Percentiles rank a stretch among this genome's conserved stretches.
These are phyloP conservation scores for Chiridota heheva DNA, from an alignment of 35 echinoderm and acorn worm species.

Conservation along the genomic window DNA sequence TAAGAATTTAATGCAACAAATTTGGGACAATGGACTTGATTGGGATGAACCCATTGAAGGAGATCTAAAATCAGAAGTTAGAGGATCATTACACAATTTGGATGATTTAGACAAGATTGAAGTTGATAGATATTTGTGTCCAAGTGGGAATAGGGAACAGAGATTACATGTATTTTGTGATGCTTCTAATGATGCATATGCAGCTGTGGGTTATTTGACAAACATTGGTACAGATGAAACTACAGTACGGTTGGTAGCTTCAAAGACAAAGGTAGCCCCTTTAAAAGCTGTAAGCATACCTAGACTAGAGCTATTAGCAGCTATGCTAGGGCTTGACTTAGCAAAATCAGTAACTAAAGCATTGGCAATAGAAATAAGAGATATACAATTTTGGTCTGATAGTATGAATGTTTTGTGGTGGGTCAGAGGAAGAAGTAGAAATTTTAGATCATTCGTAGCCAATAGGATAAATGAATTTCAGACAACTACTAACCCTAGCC, in stretches of 20 bases:
- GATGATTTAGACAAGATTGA: slow-evolving; percentile 31
- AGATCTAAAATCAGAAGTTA: slow-evolving; percentile 19
- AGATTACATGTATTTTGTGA: slow-evolving; percentile 30
- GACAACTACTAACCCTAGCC: slow-evolving; percentile 21
- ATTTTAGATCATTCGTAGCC: slow-evolving; percentile 45
- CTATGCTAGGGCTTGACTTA: slow-evolving; percentile 36
- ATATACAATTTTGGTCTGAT: slow-evolving; percentile 47
- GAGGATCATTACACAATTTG: slow-evolving; percentile 4
- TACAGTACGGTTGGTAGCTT: neutral
- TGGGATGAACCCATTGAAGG: slow-evolving; percentile 47
- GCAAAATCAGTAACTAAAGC: neutral
- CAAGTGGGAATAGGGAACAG: neutral
- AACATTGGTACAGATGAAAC: neutral
- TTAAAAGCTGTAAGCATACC: slow-evolving; percentile 43
- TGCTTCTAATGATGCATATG: slow-evolving; percentile 27
- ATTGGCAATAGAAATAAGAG: slow-evolving; percentile 12
- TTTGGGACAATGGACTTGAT: slow-evolving; percentile 26
- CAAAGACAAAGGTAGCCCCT: slow-evolving; percentile 34
- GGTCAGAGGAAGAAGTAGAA: slow-evolving; percentile 23
- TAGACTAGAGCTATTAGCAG: slow-evolving; percentile 41
- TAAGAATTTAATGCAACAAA: slow-evolving; percentile 33
- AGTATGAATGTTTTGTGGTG: slow-evolving; percentile 44
- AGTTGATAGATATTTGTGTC: slow-evolving; percentile 30
- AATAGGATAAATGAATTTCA: slow-evolving; percentile 42
- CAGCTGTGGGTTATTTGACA: slow-evolving; percentile 33